Evolutionary conservation across 2,113 vertebrate species (phyloP), one percentile per base, ranked within the genome.

Genomic region (Oryzias melastigma): DNA sequence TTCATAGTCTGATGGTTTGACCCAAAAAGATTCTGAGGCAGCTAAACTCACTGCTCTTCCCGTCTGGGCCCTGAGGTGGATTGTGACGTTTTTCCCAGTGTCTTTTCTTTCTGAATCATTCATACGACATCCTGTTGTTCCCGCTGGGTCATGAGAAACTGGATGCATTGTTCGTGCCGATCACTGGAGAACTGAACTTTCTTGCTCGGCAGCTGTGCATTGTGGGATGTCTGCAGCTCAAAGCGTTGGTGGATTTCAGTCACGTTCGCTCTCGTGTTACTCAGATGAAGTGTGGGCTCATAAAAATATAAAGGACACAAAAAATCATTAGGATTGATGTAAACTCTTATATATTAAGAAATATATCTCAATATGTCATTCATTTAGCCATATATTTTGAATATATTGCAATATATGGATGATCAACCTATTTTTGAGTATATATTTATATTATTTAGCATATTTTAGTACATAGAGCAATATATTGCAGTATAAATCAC

Each of bases 121-220:
- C 19, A 20, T 47, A 42, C 16, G 12, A 44, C 45, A 50, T 72
- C 62, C 3, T 52, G 55, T 58, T 50, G 52, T 68, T 65, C 55
- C 52, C 59, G 49, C 22, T 49, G n/a, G 73, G 49, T 73, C 68
- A 62, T 24, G 1, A 16, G 17, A 44, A 58, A 52, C 62, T 67
- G 58, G 52, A 24, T 40, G 14, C 46, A 68, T 62, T 78, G 83
- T 73, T 82, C 55, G 40, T 43, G 47, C 7, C 41, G 64, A 54
- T 43, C 63, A 52, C 41, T 5, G 1, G 62, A 56, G 29, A 57
- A 14, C 45, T 0, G 1, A 60, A 52, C 4, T 63, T 78, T 75
- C 74, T 71, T 70, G 49, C 16, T 25, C 2, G 8, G 52, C 20
- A 42, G 35, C 66, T 44, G 7, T 13, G 14, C 49, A 51, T 22